Evolutionary conservation across 92 coral and sea anemone genomes (phyloP), one percentile per base, ranked within the genome.

Genomic region (Zoanthus gigantus): DNA sequence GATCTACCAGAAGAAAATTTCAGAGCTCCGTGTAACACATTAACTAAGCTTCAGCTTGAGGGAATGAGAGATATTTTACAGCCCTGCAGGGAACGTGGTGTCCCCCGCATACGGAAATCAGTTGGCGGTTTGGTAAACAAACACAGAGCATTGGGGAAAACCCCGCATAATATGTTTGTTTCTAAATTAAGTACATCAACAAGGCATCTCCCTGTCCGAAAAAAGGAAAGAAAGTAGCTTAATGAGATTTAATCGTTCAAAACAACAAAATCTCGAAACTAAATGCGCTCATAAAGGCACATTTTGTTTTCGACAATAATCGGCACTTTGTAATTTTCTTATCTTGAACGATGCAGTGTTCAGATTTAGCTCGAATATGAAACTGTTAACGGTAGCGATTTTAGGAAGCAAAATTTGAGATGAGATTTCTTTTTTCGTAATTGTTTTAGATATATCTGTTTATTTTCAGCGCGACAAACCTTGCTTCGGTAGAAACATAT

Each of bases 401-500:
- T n/a, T 63, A 0, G 9, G 28, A 17, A 7, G n/a, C 69, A 9
- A 17, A 17, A 17, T 23, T 63, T 23, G 30, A 5, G 8, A 63
- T 4, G 29, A 5, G 17, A 63, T 16, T 1, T 7, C 23, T 23
- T 23, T 63, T 7, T 7, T 7, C 3, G 4, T 6, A 63, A 23
- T 7, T 17, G 31, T 18, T 63, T 28, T 17, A 9, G 31, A 17
- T 28, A 63, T 16, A 63, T 4, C 0, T 16, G 9, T 28, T 2
- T 28, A 63, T 63, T 63, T 63, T 1, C 9, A 63, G 69, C 29
- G 69, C n/a, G 6, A 58, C 9, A 14, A 14, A 14, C 23, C 66
- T 14, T 58, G 66, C 6, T 18, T 17, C 17, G 30, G 2, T 6
- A 48, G 90, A 87, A 80, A 86, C 87, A 76, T 77, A 54, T 81